Conservation (phyloP, 2,113 vertebrate species). For the Cygnus atratus region DNA sequence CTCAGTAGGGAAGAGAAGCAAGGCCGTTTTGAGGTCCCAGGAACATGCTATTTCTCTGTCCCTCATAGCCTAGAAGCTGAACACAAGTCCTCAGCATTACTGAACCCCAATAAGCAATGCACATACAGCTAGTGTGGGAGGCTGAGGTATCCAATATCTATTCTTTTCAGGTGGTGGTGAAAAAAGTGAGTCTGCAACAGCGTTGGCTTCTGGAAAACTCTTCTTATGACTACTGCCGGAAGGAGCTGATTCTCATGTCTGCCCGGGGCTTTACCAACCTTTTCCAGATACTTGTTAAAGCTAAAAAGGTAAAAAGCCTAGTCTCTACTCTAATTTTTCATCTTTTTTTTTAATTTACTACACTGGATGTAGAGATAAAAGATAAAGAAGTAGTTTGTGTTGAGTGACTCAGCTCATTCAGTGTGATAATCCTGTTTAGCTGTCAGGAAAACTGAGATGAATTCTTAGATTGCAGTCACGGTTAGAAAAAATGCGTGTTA, state of each 20-base stretch:
- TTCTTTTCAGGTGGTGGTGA: slow-evolving; percentile 70
- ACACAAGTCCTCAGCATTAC: neutral
- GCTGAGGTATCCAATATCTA: neutral
- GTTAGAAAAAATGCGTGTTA: neutral
- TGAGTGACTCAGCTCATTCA: neutral
- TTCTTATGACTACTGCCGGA: slow-evolving; percentile 44
- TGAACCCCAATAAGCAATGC: neutral
- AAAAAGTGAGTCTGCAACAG: slow-evolving; percentile 66
- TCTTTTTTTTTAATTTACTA: neutral
- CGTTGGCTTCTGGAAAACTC: slow-evolving; percentile 68
- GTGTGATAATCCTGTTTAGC: neutral
- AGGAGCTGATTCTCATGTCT: slow-evolving; percentile 68
- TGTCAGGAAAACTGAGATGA: neutral
- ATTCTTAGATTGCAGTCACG: neutral
- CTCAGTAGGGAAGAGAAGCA: neutral
- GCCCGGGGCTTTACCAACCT: slow-evolving; percentile 76
- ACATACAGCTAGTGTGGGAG: neutral
- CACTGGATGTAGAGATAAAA: neutral
- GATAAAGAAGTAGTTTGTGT: neutral
- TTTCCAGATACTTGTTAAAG: slow-evolving; percentile 72
- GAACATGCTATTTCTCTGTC: neutral
- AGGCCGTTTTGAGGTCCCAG: neutral
- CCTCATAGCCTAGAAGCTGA: neutral
- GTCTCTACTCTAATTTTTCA: neutral
- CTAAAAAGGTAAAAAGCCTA: slow-evolving; percentile 71